Base-by-base conservation (phyloP, 2,113 vertebrate genomes). In the Paracanthobrama guichenoti region DNA sequence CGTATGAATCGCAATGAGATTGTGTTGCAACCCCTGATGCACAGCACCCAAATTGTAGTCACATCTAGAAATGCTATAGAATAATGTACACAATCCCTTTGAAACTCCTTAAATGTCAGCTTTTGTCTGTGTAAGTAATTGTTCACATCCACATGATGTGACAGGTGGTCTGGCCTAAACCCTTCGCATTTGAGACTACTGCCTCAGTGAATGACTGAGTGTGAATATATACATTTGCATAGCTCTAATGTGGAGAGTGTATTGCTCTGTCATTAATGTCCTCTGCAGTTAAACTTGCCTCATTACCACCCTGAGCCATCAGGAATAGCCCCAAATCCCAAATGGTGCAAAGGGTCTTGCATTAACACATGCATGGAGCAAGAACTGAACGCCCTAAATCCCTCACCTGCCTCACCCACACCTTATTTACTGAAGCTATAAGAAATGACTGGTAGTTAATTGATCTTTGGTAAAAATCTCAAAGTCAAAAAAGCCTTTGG, bases 181-280 rank as follows among this genome's bases (percentile, higher is more conserved):
- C 31, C 50, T 73, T 48, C 28, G 8, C 67, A 55, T 31, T 39
- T 22, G 66, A 74, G 78, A 57, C 26, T 31, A 9, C 64, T 13
- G 73, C 46, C 46, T 42, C 31, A 42, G 75, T 42, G 31, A 78
- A 24, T 60, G 78, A 75, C 44, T 84, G 31, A 77, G 71, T 81
- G 76, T 87, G 82, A 66, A 60, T 59, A 16, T 57, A 55, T 81
- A 39, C 66, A 80, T 85, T 85, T 80, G 77, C 76, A 85, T 85
- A 79, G 77, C 77, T 80, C 77, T 73, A 72, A 73, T 69, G 64
- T 72, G 24, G 83, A 12, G 62, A 53, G 50, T 74, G 67, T 85
- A 74, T 72, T 85, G 67, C 84, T 85, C 50, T 85, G 84, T 79
- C 69, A 79, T 85, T 85, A 85, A 80, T 60, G 77, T 74, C 46